A percentile compares a stretch with the other conserved stretches of the same genome.
Evolutionary conservation across 2,797 vertebrate species (phyloP).

Genomic region (Tokudaia muenninki): DNA sequence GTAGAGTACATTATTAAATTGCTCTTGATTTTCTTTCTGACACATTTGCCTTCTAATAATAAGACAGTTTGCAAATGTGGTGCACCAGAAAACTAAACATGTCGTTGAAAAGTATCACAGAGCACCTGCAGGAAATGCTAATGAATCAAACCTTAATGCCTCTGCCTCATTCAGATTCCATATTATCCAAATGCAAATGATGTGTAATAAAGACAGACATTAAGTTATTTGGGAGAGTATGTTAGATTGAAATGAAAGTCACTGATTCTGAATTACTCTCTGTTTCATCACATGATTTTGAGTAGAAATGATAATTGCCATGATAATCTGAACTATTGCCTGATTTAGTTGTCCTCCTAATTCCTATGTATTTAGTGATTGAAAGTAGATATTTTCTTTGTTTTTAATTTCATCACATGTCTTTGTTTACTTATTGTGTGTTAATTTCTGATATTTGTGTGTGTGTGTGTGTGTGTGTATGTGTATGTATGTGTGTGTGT

Average conservation of each 20-base stretch:
- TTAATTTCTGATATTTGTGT: not conserved
- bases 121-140: constrained; percentile 71
- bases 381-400: constrained; percentile 17
- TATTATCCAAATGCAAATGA: constrained; percentile 75
- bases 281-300: constrained; percentile 64
- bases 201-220: constrained; percentile 70
- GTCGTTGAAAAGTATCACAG: not conserved
- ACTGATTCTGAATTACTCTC: constrained; percentile 53
- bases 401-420: not conserved
- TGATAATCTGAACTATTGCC: constrained; percentile 54
- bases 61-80: constrained; percentile 58
- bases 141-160: not conserved
- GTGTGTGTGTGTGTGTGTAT: not conserved
- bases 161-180: not conserved
- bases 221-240: constrained; percentile 30
- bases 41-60: constrained; percentile 45
- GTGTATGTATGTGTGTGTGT: not conserved
- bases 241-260: constrained; percentile 69
- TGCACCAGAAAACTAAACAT: not conserved
- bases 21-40: not conserved
- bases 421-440: not conserved
- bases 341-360: constrained; percentile 73
- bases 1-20: constrained; percentile 18
- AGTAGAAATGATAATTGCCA: constrained; percentile 73
- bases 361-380: constrained; percentile 76